These are phyloP conservation scores for Norana najaformis DNA, from an alignment of 2,888 invertebrate genomes.

Conservation along the genomic window DNA sequence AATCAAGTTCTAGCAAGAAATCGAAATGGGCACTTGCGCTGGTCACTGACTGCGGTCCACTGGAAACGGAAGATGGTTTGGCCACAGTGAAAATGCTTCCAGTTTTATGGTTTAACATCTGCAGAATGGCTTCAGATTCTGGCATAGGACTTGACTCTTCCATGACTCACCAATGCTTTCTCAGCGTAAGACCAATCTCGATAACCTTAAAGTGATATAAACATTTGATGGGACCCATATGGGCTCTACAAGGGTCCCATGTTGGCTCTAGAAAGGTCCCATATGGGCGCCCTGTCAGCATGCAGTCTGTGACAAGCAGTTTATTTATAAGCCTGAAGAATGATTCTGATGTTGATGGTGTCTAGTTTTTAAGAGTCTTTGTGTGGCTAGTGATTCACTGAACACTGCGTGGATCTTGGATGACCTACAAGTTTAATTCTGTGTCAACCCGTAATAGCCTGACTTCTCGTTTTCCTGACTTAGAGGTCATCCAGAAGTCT, in stretches of 20 bases:
- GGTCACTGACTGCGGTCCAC: background rate
- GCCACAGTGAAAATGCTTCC: slow-evolving; percentile 9
- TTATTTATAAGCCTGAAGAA: background rate
- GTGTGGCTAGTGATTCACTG: background rate
- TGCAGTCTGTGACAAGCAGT: too few relatives aligned
- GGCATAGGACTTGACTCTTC: background rate
- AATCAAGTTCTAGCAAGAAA: background rate
- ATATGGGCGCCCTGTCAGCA: too few relatives aligned
- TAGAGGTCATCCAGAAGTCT: too few relatives aligned
- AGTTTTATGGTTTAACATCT: slow-evolving; percentile 14
- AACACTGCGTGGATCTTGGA: background rate
- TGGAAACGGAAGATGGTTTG: background rate
- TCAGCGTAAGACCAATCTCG: background rate
- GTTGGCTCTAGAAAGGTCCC: too few relatives aligned
- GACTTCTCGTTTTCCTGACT: background rate
- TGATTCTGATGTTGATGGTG: background rate
- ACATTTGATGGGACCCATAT: too few relatives aligned
- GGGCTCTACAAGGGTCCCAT: too few relatives aligned
- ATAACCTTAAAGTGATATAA: background rate
- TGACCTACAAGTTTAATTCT: background rate
- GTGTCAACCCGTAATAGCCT: background rate
- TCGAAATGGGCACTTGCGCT: background rate
- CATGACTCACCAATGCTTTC: background rate
- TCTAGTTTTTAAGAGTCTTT: background rate
- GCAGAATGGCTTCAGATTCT: background rate